These are phyloP conservation scores for Philonicus albiceps DNA, from an alignment of 2,888 invertebrate genomes.

Conservation along the genomic window DNA sequence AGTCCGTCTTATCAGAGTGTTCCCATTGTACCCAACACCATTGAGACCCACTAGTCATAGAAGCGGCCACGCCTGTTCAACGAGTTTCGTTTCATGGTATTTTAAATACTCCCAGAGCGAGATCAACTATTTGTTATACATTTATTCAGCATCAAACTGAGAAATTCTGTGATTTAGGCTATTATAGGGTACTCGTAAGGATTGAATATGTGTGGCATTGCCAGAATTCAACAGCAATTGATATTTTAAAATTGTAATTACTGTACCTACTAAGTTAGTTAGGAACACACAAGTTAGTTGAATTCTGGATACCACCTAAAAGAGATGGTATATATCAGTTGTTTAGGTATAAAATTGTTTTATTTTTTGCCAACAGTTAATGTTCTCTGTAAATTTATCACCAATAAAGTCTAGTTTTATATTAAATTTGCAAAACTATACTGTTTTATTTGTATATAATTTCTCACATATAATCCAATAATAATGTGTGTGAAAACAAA, in stretches of 20 bases:
- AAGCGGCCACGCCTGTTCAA: background rate
- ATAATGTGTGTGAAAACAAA: no score
- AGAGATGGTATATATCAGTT: background rate
- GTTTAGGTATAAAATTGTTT: background rate
- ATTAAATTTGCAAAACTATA: constrained; percentile 9
- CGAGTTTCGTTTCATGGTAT: background rate
- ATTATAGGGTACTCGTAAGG: constrained; percentile 23
- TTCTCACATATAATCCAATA: no score
- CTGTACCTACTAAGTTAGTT: background rate
- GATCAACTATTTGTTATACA: constrained; percentile 17
- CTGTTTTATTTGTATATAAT: background rate
- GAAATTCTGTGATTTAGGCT: constrained; percentile 42
- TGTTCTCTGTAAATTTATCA: constrained; percentile 11
- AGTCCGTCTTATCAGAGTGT: background rate
- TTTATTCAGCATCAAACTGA: constrained; percentile 1
- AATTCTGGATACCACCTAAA: background rate
- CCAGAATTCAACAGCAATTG: background rate
- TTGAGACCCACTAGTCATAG: constrained; percentile 24
- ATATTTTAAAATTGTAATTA: background rate
- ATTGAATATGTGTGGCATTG: background rate
- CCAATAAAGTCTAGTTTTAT: constrained; percentile 35
- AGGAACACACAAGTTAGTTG: background rate
- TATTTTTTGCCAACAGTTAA: constrained; percentile 1
- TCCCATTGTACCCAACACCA: background rate
- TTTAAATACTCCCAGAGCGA: background rate